phyloP scores from a whole-genome alignment of 2,888 invertebrate species.

The Brachycybe producta region DNA sequence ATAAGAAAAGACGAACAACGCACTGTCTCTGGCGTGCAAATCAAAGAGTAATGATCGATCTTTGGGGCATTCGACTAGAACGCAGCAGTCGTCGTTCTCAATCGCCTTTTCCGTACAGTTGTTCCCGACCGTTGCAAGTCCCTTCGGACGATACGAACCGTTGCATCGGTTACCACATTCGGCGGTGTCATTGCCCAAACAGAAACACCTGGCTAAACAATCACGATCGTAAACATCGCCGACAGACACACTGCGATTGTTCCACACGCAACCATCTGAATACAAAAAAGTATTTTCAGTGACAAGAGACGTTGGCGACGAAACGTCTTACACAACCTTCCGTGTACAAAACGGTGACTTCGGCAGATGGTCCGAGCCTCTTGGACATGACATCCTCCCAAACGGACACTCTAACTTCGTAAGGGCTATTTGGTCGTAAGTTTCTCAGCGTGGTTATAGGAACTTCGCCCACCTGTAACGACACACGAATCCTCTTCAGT shows the following conservation, averaged over 20 bases:
- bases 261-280: conserved; percentile 27
- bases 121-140: conserved; percentile 20
- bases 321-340: conserved; percentile 23
- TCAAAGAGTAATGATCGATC: not conserved
- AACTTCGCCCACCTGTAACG: conserved; percentile 23
- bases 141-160: conserved; percentile 22
- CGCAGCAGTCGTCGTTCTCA: conserved; percentile 25
- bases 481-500: too few relatives aligned
- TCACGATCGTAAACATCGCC: conserved; percentile 20
- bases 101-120: conserved; percentile 21
- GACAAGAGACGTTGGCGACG: not conserved
- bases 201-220: conserved; percentile 24
- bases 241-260: conserved; percentile 23
- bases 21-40: not conserved
- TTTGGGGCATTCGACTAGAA: conserved; percentile 21
- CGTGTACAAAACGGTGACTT: conserved; percentile 27
- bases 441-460: conserved; percentile 20
- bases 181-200: conserved; percentile 21
- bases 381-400: conserved; percentile 25
- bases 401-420: conserved; percentile 26
- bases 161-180: conserved; percentile 23
- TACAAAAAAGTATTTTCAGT: not conserved
- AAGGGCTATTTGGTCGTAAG: conserved; percentile 17
- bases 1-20: not conserved
- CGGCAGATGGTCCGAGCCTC: conserved; percentile 25